Percentiles rank a stretch among this genome's conserved stretches.
Evolutionary conservation across 2,888 invertebrate genomes (phyloP).

Genomic region (Cecidostiba fungosa): DNA sequence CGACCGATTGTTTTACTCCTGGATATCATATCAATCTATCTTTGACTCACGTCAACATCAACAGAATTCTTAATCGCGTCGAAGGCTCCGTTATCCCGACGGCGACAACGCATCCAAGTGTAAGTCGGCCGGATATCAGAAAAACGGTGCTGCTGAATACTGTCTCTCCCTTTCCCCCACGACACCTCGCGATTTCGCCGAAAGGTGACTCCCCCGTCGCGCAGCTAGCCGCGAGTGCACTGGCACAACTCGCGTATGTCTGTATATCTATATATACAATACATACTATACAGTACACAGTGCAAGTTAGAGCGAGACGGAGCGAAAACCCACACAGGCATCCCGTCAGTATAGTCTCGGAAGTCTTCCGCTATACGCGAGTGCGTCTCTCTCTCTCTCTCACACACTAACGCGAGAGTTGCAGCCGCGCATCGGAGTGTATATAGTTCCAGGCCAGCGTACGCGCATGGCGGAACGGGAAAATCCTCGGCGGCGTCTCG

Average conservation of each 20-base stretch:
- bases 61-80: not conserved
- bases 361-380: constrained; percentile 39
- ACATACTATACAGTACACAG: not conserved
- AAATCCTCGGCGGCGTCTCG: constrained; percentile 29
- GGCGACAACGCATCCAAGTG: not conserved
- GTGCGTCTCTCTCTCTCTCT: not conserved
- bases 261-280: not conserved
- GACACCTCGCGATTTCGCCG: not conserved
- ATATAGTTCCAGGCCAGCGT: constrained; percentile 7
- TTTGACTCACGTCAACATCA: not conserved
- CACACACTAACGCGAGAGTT: not conserved
- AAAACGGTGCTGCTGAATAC: constrained; percentile 10
- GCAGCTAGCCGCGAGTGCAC: constrained; percentile 27
- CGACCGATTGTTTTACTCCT: not conserved
- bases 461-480: constrained; percentile 3
- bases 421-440: constrained; percentile 2
- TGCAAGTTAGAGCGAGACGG: not conserved
- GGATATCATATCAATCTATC: not conserved
- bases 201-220: constrained; percentile 35
- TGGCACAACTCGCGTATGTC: not conserved
- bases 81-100: constrained; percentile 5
- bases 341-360: constrained; percentile 23
- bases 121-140: constrained; percentile 9
- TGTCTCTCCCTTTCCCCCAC: not conserved
- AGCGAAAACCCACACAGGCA: constrained; percentile 7